Base-by-base conservation (phyloP, 2,888 invertebrate genomes). In the Sisyra nigra region DNA sequence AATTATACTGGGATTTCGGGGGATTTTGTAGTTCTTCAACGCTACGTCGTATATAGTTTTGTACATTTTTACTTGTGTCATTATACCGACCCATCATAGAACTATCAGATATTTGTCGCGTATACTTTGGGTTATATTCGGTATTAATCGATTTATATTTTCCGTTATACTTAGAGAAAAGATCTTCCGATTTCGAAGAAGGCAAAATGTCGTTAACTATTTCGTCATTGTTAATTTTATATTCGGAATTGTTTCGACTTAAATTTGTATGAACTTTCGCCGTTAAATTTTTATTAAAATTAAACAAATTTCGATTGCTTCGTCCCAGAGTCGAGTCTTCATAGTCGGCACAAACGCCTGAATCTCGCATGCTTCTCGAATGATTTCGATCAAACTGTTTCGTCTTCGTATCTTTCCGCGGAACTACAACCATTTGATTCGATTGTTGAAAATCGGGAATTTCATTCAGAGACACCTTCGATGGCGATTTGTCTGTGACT, bases 291-390 rank as follows among this genome's bases (percentile, higher is more conserved):
- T 43, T 43, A 31, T 19, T 38, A 4, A 43, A 37, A 10, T 24
- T 37, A 31, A 43, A 43, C 13, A 37, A 43, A 43, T 15, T 43
- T 9, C 31, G 30, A 30, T 38, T 43, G 15, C 18, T 32, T 7
- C 38, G 32, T 31, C 43, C 43, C 9, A 43, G 31, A n/a, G 43
- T 38, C 2, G 43, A 37, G 17, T 43, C 43, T 3, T 43, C 43
- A 13, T 43, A 43, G 37, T 43, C 43, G 10, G 38, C 37, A 11
- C 43, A 43, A 10, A 43, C 43, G 7, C 43, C 43, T n/a, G 43
- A 43, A 38, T 43, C 43, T n/a, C 43, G 13, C 37, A 43, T 30
- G 18, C 43, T 43, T 38, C 43, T 9, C 5, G 43, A 43, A 31
- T 43, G 37, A 29, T 38, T 37, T 3, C 43, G 36, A 17, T 43